Base-by-base conservation (phyloP, 2,797 vertebrate species). In the Sphenodon punctatus region DNA sequence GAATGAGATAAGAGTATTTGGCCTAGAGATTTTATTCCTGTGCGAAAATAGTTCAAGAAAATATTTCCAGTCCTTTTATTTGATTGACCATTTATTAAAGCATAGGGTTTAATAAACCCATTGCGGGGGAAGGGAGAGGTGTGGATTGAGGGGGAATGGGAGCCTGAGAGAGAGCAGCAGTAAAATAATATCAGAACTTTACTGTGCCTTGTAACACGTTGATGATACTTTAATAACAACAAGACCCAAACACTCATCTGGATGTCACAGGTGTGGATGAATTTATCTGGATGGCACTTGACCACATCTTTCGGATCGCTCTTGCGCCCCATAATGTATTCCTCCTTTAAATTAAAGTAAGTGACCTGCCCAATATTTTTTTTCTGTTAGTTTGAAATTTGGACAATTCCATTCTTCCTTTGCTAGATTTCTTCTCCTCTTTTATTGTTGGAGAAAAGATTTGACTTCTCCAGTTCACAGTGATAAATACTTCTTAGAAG, bases 1-100 rank as follows among this genome's bases (percentile, higher is more conserved):
- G 1, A 9, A 49, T 66, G 36, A 14, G 23, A 8, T 39, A 1
- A 25, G 11, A 20, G 43, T 67, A 20, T 25, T 45, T 23, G 4
- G 2, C 61, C 84, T 76, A 43, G 45, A 9, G 6, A 56, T 81
- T 85, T 22, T 75, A 30, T 39, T 22, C 17, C 3, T 41, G 27
- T 80, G n/a, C 6, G 23, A 63, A 64, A 60, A 27, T 27, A 32
- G 85, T 55, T 22, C 82, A 55, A 51, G 75, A 82, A 82, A 76
- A 20, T 73, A 63, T 87, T 66, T 84, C 75, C 55, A 75, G 7
- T 66, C n/a, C n/a, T n/a, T n/a, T n/a, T n/a, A n/a, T n/a, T n/a
- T n/a, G n/a, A n/a, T n/a, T n/a, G n/a, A n/a, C n/a, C n/a, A n/a
- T n/a, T n/a, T n/a, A n/a, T n/a, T n/a, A n/a, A n/a, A n/a, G n/a